A percentile compares a stretch with the other conserved stretches of the same genome.
Evolutionary conservation across 2,113 vertebrate genomes (phyloP).

Genomic region (Sardina pilchardus): DNA sequence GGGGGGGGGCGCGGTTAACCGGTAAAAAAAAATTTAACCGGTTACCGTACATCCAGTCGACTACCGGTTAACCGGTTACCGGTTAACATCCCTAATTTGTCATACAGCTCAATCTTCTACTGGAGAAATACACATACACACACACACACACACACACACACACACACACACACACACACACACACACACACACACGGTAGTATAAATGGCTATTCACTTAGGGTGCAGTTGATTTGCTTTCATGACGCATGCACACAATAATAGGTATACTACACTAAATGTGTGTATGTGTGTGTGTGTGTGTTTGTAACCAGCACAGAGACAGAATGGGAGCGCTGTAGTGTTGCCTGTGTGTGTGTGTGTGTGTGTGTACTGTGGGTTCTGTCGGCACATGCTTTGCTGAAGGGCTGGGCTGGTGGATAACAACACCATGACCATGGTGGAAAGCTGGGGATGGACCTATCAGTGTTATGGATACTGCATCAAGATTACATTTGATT

Average conservation of each 20-base stretch:
- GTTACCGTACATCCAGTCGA: too few species aligned
- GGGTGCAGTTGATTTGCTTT: neutral
- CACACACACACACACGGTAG: neutral
- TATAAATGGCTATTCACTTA: neutral
- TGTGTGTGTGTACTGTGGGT: neutral
- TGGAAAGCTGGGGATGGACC: too few species aligned
- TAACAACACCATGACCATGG: too few species aligned
- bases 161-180: neutral
- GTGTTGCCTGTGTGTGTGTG: neutral
- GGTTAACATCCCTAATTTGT: too few species aligned
- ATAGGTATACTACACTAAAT: neutral
- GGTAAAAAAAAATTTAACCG: too few species aligned
- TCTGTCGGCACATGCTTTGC: neutral
- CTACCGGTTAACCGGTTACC: too few species aligned
- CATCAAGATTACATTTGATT: too few species aligned
- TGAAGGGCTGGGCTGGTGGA: neutral
- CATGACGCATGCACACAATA: neutral
- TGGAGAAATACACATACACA: neutral
- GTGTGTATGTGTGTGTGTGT: neutral
- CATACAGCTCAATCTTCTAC: neutral
- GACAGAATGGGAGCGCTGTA: neutral
- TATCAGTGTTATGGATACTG: too few species aligned
- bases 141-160: neutral
- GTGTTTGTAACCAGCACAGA: too few species aligned
- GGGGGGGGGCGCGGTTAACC: too few species aligned